phyloP scores from a whole-genome alignment of 2,797 vertebrate genomes.

The Melanotaenia nigrans region DNA sequence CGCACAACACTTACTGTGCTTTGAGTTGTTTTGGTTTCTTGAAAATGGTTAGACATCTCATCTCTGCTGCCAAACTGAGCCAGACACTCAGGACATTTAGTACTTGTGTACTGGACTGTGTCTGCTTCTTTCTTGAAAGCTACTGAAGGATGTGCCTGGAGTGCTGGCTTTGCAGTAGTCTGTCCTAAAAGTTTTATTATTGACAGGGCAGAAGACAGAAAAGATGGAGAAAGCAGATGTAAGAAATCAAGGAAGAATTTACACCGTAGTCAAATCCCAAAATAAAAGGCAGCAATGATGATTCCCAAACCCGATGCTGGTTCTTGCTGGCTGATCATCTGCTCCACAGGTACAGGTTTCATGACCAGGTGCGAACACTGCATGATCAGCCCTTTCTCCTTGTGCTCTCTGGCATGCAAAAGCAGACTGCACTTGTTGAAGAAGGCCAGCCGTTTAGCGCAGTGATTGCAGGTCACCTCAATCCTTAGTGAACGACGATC shows the following conservation, averaged over 20 bases:
- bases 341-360: constrained; percentile 92
- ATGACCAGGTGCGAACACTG: constrained; percentile 98
- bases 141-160: constrained; percentile 64
- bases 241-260: neutral
- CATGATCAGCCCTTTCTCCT: constrained; percentile 96
- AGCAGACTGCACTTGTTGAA: constrained; percentile 99
- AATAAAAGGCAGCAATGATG: neutral
- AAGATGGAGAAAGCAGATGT: constrained; percentile 35
- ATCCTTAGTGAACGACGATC: constrained; percentile 95
- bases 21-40: constrained; percentile 82
- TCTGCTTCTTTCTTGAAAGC: constrained; percentile 64
- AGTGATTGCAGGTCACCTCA: constrained; percentile 98
- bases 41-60: constrained; percentile 90
- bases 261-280: neutral
- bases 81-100: constrained; percentile 91
- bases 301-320: constrained; percentile 74
- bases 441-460: constrained; percentile 92
- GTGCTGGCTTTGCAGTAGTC: constrained; percentile 15
- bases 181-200: constrained; percentile 34
- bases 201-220: constrained; percentile 28
- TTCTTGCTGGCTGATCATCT: constrained; percentile 94
- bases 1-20: constrained; percentile 71
- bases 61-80: constrained; percentile 88
- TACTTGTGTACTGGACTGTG: constrained; percentile 74
- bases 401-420: constrained; percentile 95